A percentile compares a stretch with the other conserved stretches of the same genome.
Evolutionary conservation across 2,888 invertebrate genomes (phyloP).

Genomic region (Anthophora plumipes): DNA sequence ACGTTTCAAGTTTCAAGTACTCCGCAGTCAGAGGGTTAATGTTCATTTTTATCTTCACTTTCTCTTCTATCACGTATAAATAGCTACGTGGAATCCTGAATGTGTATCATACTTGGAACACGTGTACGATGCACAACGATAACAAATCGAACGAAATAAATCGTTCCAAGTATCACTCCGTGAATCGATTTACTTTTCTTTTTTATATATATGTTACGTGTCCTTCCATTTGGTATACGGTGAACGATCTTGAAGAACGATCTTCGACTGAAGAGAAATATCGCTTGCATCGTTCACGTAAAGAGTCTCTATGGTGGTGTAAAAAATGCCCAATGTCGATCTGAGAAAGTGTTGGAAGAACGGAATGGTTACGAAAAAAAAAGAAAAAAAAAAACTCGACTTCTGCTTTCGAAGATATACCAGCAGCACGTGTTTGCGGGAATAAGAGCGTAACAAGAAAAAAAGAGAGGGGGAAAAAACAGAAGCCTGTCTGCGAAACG

Average conservation of each 20-base stretch:
- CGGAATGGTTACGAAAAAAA: no score
- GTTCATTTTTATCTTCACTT: no score
- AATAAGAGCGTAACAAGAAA: conserved; percentile 61
- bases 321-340: conserved; percentile 15
- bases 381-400: not conserved
- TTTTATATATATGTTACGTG: not conserved
- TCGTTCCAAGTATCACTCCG: no score
- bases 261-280: not conserved
- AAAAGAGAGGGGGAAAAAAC: conserved; percentile 21
- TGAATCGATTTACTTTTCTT: no score
- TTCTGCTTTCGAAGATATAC: conserved; percentile 45
- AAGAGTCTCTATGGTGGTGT: not conserved
- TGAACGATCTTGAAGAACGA: not conserved
- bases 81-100: no score
- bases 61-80: no score
- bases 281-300: conserved; percentile 4
- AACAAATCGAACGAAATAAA: no score
- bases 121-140: no score
- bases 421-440: conserved; percentile 23
- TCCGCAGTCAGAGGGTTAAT: no score
- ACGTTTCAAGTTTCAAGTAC: no score
- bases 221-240: not conserved
- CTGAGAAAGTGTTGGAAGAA: no score
- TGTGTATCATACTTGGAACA: no score
- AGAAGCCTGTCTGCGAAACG: conserved; percentile 19